A percentile compares a stretch with the other conserved stretches of the same genome.
Conservation (phyloP, 2,797 vertebrate genomes). For the Oceanodroma leucorhoa region DNA sequence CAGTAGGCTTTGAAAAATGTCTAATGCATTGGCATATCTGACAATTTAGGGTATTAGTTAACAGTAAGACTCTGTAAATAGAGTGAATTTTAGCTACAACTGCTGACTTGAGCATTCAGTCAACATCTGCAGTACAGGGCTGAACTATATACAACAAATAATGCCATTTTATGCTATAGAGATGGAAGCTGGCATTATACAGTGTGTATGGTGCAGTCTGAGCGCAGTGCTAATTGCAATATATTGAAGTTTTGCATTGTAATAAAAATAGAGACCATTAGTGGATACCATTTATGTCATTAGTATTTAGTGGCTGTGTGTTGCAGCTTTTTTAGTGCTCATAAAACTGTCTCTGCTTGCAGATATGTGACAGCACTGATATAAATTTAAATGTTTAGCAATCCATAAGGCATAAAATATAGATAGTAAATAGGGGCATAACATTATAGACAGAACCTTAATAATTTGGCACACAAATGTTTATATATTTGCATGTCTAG, state of each 20-base stretch:
- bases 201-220: slow-evolving; percentile 50
- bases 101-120: slow-evolving; percentile 45
- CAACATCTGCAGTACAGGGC: neutral
- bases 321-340: slow-evolving; percentile 91
- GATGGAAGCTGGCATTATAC: neutral
- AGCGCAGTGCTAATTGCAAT: slow-evolving; percentile 84
- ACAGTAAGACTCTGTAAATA: slow-evolving; percentile 36
- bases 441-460: slow-evolving; percentile 67
- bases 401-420: slow-evolving; percentile 91
- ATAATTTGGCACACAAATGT: slow-evolving; percentile 77
- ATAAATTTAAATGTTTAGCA: slow-evolving; percentile 85
- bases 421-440: slow-evolving; percentile 77
- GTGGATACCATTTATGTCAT: slow-evolving; percentile 89
- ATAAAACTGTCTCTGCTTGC: slow-evolving; percentile 89
- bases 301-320: slow-evolving; percentile 84
- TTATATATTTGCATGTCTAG: slow-evolving; percentile 76
- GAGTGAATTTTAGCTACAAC: neutral
- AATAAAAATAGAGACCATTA: slow-evolving; percentile 87
- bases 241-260: slow-evolving; percentile 84
- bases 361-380: slow-evolving; percentile 85
- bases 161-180: neutral
- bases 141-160: slow-evolving; percentile 14
- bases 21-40: slow-evolving; percentile 49
- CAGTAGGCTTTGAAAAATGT: slow-evolving; percentile 35
- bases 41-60: slow-evolving; percentile 50